These are phyloP conservation scores for Styela plicata DNA, from an alignment of 23 tunicate genomes.

Conservation along the genomic window DNA sequence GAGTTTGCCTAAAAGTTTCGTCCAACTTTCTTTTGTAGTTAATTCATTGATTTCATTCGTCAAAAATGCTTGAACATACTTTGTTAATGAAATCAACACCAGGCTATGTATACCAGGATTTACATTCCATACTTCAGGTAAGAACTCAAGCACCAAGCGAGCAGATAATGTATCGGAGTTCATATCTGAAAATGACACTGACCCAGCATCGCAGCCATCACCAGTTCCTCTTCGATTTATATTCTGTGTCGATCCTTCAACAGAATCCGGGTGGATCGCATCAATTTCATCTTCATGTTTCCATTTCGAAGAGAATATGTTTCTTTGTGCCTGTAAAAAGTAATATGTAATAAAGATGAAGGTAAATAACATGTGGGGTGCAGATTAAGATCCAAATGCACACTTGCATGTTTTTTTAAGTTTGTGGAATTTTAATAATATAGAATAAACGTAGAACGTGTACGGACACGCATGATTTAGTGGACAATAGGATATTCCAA, in stretches of 20 bases:
- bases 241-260: background rate
- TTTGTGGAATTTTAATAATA: no score
- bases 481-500: no score
- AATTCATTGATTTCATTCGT: constrained; percentile 17
- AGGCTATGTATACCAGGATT: constrained; percentile 28
- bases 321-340: background rate
- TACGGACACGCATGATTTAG: no score
- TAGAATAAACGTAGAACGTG: no score
- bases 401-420: background rate
- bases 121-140: constrained; percentile 39
- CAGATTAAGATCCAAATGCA: background rate
- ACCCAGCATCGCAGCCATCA: constrained; percentile 19
- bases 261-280: background rate
- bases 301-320: background rate
- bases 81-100: constrained; percentile 17
- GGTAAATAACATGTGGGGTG: background rate
- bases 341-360: background rate
- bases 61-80: constrained; percentile 47
- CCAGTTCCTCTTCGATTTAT: constrained; percentile 10
- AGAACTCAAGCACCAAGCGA: constrained; percentile 3
- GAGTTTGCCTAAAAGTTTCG: constrained; percentile 45
- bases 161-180: constrained; percentile 2
- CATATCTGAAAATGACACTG: background rate
- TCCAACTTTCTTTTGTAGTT: constrained; percentile 54
- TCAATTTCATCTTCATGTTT: background rate